These are phyloP conservation scores for Peromyscus aztecus DNA, from an alignment of 2,797 vertebrate species.

Conservation along the genomic window DNA sequence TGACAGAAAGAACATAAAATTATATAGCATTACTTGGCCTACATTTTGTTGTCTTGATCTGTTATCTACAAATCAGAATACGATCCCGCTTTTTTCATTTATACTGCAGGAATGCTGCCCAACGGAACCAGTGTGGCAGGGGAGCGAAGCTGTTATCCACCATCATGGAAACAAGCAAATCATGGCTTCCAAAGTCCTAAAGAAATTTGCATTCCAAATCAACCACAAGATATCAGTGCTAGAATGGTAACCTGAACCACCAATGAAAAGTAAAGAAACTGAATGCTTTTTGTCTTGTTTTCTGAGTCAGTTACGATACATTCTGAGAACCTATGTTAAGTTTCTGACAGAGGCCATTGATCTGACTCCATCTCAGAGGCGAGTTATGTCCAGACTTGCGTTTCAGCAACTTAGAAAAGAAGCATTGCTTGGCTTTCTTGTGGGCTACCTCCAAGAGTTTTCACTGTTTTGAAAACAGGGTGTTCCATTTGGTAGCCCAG, in stretches of 20 bases:
- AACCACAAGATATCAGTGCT: background rate
- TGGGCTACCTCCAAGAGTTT: background rate
- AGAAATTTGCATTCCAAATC: background rate
- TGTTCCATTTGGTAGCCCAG: background rate
- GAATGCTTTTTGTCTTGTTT: constrained; percentile 39
- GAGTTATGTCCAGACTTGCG: background rate
- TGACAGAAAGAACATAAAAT: background rate
- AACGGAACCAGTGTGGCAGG: background rate
- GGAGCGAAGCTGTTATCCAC: background rate
- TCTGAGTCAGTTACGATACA: background rate
- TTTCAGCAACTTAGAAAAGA: constrained; percentile 31
- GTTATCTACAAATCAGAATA: constrained; percentile 1
- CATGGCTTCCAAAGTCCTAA: constrained; percentile 37
- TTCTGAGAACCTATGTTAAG: constrained; percentile 5
- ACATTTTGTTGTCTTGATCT: background rate
- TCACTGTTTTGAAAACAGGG: background rate
- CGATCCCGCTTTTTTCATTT: background rate
- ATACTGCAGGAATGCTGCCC: background rate
- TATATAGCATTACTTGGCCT: background rate
- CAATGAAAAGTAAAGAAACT: background rate
- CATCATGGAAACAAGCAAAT: background rate
- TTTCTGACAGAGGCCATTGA: background rate
- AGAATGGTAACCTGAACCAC: background rate
- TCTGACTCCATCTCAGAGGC: background rate
- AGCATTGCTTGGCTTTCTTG: background rate